Percentiles rank a stretch among this genome's conserved stretches.
Conservation (phyloP, 2,888 invertebrate species). For the Catocala nupta region DNA sequence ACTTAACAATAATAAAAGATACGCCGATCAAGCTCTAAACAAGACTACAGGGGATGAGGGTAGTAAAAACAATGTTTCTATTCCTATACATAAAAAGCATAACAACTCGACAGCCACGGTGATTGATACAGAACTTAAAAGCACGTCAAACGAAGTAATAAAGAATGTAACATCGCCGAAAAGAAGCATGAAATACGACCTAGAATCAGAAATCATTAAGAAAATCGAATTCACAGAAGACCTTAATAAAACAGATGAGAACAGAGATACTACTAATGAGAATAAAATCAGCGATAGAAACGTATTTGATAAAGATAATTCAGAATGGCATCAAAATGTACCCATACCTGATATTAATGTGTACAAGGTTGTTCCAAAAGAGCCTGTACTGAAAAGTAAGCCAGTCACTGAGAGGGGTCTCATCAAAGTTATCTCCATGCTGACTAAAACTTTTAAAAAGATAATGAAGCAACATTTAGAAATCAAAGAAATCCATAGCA, state of each 20-base stretch:
- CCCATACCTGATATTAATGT: slow-evolving; percentile 58
- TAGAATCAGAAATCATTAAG: slow-evolving; percentile 59
- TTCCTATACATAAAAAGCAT: background rate
- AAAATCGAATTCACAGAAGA: slow-evolving; percentile 61
- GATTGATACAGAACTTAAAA: slow-evolving; percentile 20
- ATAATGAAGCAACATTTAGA: slow-evolving; percentile 77
- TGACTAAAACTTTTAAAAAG: slow-evolving; percentile 79
- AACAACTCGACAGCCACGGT: background rate
- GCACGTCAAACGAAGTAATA: slow-evolving; percentile 9
- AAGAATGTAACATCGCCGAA: slow-evolving; percentile 48
- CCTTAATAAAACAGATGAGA: slow-evolving; percentile 54
- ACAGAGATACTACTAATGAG: slow-evolving; percentile 17
- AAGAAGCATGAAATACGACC: slow-evolving; percentile 65
- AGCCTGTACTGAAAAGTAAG: slow-evolving; percentile 53
- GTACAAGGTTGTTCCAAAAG: slow-evolving; percentile 67
- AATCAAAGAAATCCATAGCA: slow-evolving; percentile 70
- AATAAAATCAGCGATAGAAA: slow-evolving; percentile 49
- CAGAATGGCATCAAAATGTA: slow-evolving; percentile 65
- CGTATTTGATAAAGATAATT: slow-evolving; percentile 63
- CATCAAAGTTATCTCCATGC: slow-evolving; percentile 74
- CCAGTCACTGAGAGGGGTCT: slow-evolving; percentile 73
- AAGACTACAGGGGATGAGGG: background rate
- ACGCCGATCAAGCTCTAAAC: background rate
- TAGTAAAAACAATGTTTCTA: background rate
- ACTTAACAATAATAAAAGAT: slow-evolving; percentile 53